Percentiles rank a stretch among this genome's conserved stretches.
Evolutionary conservation across 2,888 invertebrate species (phyloP).

Genomic region (Matsumyia berberina): DNA sequence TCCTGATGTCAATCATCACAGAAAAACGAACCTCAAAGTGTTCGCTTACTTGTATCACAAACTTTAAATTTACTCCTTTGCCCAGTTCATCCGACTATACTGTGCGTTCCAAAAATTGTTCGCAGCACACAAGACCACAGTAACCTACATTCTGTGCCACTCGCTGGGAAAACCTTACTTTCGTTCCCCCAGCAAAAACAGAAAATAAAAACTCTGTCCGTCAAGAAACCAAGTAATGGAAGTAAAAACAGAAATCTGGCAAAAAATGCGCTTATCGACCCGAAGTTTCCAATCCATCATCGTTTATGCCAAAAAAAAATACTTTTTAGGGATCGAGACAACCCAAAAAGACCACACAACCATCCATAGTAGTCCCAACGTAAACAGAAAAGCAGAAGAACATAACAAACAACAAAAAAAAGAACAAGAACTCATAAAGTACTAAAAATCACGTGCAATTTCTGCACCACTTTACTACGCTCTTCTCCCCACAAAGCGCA

Average conservation of each 20-base stretch:
- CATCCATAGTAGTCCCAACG: conserved; percentile 40
- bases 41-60: conserved; percentile 26
- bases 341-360: conserved; percentile 14
- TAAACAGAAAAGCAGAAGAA: conserved; percentile 62
- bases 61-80: neutral
- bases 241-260: conserved; percentile 19
- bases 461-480: conserved; percentile 48
- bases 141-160: conserved; percentile 63
- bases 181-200: conserved; percentile 23
- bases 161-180: conserved; percentile 41
- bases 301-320: conserved; percentile 51
- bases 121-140: conserved; percentile 51
- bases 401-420: conserved; percentile 45
- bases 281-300: conserved; percentile 65
- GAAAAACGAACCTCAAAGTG: neutral
- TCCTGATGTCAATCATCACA: too few relatives aligned
- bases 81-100: neutral
- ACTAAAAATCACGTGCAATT: conserved; percentile 73
- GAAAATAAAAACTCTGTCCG: conserved; percentile 8
- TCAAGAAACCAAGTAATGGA: conserved; percentile 20
- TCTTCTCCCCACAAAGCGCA: conserved; percentile 18
- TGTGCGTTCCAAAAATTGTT: conserved; percentile 33
- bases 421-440: conserved; percentile 61
- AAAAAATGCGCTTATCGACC: conserved; percentile 69
- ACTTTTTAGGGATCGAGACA: conserved; percentile 7